Evolutionary conservation across 2,113 vertebrate species (phyloP), one percentile per base, ranked within the genome.

Genomic region (Tragulus kanchil): DNA sequence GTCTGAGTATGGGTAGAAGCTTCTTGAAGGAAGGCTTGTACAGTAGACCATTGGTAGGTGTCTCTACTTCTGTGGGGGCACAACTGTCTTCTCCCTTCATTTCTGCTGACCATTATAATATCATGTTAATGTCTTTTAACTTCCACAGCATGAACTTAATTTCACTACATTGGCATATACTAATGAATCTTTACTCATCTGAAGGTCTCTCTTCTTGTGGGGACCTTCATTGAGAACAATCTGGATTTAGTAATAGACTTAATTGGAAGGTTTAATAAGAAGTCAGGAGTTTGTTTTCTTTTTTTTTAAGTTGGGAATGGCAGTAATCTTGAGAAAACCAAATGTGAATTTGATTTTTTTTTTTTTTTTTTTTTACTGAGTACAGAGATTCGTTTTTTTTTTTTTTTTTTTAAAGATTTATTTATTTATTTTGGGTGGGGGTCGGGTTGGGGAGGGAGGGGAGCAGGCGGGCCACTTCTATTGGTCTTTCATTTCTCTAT

Each of bases 251-350:
- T 94, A 94, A 96, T 89, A 89, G 2, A 69, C n/a, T 92, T 92
- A 92, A 81, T 89, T 94, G 36, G 48, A 94, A 94, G 42, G 26
- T 67, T 95, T 95, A 92, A 87, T 93, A 94, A 71, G 89, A 85
- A 87, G 65, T 48, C 67, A 50, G 36, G 48, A 62, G 59, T 93
- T 92, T 77, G 61, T 71, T 95, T 93, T 84, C 85, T 85, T 82
- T 88, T 94, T 58, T 54, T 61, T n/a, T n/a, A 58, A 93, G 31
- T 93, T 89, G 50, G 67, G 64, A 93, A 92, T 92, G 28, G 19
- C 54, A 96, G 69, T 62, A 62, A 85, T 92, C 64, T 94, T 17
- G 21, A 94, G 94, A 85, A 96, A 90, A n/a, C 54, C 73, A 96
- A 65, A 73, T 79, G 90, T 52, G 82, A 50, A 71, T 90, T 59